Base-by-base conservation (phyloP, 2,888 invertebrate species). In the Sinelater perroti region DNA sequence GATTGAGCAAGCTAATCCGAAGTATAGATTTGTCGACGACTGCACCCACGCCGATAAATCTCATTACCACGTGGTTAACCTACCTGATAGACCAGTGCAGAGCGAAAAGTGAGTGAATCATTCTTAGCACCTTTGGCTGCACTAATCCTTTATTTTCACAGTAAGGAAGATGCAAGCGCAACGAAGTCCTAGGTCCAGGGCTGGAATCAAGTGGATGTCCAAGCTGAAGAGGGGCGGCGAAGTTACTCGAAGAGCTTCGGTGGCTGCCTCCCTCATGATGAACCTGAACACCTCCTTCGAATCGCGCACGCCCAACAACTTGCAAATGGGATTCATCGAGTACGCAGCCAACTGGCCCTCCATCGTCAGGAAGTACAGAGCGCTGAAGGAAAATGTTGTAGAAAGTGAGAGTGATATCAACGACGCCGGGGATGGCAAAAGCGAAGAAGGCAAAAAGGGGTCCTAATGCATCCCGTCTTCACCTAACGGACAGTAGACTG, bases 1-100 rank as follows among this genome's bases (percentile, higher is more conserved):
- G 98, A 17, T 81, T 99, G 73, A 98, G 98, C 50, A 99, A 99
- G 80, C 84, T 99, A 74, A 97, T 99, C 75, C 85, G 98, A 67
- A 97, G 97, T 76, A 99, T 99, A 97, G 97, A 97, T 81, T 88
- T 91, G 72, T 97, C 97, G 4, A 95, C 93, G 52, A 96, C 97
- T 1, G 97, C 99, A 0, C 98, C 99, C 0, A 93, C 98, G n/a
- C 99, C 99, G 1, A 87, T 99, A 67, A 99, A 99, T 80, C 85
- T 99, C 65, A 87, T 99, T 72, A 97, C 97, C 36, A 95, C 93
- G 38, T 94, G 95, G 94, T 84, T 93, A 61, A 88, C 91, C 80
- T 93, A 91, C 83, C 82, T 95, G 65, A 87, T 88, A 68, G 87
- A 89, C 69, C 81, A 89, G 72, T 93, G 92, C 82, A 90, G 80